Percentiles rank a stretch among this genome's conserved stretches.
Evolutionary conservation across 2,888 invertebrate genomes (phyloP).

Genomic region (Ecdyonurus torrentis): DNA sequence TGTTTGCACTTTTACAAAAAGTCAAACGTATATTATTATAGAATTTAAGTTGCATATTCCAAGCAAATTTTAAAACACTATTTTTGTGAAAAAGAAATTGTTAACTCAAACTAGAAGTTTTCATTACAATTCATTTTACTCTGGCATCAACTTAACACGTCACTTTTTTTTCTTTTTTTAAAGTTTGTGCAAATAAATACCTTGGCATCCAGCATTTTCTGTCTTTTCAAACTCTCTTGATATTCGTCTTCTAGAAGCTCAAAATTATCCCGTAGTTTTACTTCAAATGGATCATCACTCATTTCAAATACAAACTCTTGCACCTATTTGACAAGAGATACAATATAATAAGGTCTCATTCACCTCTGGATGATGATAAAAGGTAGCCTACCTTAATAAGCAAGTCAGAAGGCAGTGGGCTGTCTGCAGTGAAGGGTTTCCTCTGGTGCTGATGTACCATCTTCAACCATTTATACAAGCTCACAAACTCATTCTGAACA

Average conservation of each 20-base stretch:
- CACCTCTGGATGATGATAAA: constrained; percentile 2
- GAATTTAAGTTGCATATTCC: too few species aligned
- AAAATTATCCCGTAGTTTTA: constrained; percentile 87
- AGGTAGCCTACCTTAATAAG: constrained; percentile 60
- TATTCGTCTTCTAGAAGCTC: constrained; percentile 91
- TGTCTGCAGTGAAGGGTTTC: constrained; percentile 47
- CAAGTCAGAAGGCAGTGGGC: constrained; percentile 72
- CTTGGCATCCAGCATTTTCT: constrained; percentile 77
- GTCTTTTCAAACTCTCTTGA: constrained; percentile 77
- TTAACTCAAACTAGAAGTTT: too few species aligned
- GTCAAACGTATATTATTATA: too few species aligned
- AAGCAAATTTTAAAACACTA: too few species aligned
- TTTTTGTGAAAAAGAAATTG: too few species aligned
- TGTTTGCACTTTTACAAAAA: too few species aligned
- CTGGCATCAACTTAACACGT: too few species aligned
- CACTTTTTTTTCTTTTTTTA: too few species aligned
- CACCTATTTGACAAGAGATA: constrained; percentile 37
- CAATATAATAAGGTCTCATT: constrained; percentile 6
- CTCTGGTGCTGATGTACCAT: constrained; percentile 55
- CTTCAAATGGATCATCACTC: constrained; percentile 97
- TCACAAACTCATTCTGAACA: constrained; percentile 76
- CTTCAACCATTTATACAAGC: constrained; percentile 87
- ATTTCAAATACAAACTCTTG: constrained; percentile 82
- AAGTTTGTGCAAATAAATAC: too few species aligned
- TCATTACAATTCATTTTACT: too few species aligned